Conservation (phyloP, 2,888 invertebrate genomes). For the Coecobrya sp. region DNA sequence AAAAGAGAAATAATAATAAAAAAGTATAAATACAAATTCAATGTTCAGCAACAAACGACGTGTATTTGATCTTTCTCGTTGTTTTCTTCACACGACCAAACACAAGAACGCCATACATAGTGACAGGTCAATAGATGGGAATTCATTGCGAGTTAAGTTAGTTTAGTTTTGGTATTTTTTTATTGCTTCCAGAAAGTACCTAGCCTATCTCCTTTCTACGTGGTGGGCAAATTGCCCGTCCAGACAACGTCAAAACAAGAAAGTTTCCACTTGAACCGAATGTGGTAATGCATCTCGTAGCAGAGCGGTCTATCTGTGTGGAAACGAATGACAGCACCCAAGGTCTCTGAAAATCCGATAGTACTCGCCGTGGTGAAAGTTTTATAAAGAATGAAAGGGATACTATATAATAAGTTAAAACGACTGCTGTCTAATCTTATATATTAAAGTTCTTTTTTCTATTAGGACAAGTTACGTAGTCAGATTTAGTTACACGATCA, state of each 20-base stretch:
- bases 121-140: neutral
- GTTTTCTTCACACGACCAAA: neutral
- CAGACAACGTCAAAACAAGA: conserved; percentile 63
- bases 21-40: conserved; percentile 14
- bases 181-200: too few species aligned
- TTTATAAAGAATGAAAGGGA: conserved; percentile 12
- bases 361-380: conserved; percentile 77
- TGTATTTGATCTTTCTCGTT: conserved; percentile 6
- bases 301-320: conserved; percentile 70
- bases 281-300: conserved; percentile 80
- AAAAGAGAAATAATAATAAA: neutral
- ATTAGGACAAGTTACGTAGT: neutral
- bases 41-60: neutral
- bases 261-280: conserved; percentile 78
- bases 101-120: neutral
- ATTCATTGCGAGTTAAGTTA: neutral
- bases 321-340: conserved; percentile 41
- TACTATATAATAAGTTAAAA: conserved; percentile 19
- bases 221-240: conserved; percentile 75
- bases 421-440: conserved; percentile 1
- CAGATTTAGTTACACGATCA: neutral
- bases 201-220: conserved; percentile 41
- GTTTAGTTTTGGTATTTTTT: neutral
- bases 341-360: conserved; percentile 62
- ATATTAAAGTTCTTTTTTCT: neutral